A percentile compares a stretch with the other conserved stretches of the same genome.
Conservation (phyloP, 2,113 vertebrate genomes). For the Nansenia antarctica region DNA sequence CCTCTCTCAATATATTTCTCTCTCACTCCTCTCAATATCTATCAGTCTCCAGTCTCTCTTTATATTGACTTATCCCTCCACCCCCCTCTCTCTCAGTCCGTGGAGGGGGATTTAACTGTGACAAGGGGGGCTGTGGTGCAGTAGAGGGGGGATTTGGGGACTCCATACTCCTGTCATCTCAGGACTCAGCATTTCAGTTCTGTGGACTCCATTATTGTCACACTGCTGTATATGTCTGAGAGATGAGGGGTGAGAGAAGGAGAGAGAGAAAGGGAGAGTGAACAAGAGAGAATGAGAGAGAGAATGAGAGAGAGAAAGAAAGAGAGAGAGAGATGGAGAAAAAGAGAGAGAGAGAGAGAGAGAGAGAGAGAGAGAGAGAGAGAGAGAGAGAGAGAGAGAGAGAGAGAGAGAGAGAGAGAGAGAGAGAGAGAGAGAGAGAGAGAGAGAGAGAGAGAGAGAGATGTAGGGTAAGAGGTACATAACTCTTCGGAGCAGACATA, state of each 20-base stretch:
- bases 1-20: conserved; percentile 49
- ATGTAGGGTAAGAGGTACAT: no score
- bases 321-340: not conserved
- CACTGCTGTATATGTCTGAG: conserved; percentile 52
- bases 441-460: not conserved
- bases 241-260: not conserved
- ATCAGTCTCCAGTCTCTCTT: not conserved
- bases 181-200: conserved; percentile 61
- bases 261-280: conserved; percentile 29
- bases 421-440: conserved; percentile 3
- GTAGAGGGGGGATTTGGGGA: conserved; percentile 64
- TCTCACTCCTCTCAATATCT: not conserved
- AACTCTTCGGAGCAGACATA: no score
- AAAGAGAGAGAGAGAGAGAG: not conserved
- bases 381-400: not conserved
- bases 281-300: not conserved
- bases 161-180: conserved; percentile 61
- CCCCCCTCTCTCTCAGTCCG: conserved; percentile 39
- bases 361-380: not conserved
- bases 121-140: conserved; percentile 63
- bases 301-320: not conserved
- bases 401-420: not conserved
- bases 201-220: conserved; percentile 61
- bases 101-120: conserved; percentile 63
- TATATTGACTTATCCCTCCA: no score